Percentiles rank a stretch among this genome's conserved stretches.
Evolutionary conservation across 2,113 vertebrate species (phyloP).

Genomic region (Daboia siamensis): DNA sequence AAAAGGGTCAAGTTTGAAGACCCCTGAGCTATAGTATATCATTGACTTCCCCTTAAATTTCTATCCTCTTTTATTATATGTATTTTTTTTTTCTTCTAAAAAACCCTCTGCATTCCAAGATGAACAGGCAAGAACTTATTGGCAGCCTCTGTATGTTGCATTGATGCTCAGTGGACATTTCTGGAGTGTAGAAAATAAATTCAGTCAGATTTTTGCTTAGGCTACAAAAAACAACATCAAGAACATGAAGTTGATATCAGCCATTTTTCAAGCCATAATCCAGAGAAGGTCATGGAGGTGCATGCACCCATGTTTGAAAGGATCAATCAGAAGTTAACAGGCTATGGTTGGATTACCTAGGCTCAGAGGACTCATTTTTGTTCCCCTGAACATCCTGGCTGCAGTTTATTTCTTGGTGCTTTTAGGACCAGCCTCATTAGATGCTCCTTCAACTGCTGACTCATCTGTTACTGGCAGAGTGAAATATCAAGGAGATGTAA

Average conservation of each 20-base stretch:
- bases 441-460: not conserved
- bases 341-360: not conserved
- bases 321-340: not conserved
- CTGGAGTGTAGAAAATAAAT: not conserved
- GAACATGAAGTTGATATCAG: not conserved
- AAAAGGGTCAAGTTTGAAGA: too few relatives aligned
- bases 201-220: not conserved
- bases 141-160: not conserved
- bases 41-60: not conserved
- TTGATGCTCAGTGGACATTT: not conserved
- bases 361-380: not conserved
- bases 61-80: not conserved
- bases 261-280: not conserved
- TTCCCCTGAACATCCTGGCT: not conserved
- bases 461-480: not conserved
- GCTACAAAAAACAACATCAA: not conserved
- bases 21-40: too few relatives aligned
- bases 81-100: not conserved
- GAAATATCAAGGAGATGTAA: constrained; percentile 15
- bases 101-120: not conserved
- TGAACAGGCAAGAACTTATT: not conserved
- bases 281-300: not conserved
- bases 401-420: not conserved
- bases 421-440: constrained; percentile 33
- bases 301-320: not conserved